phyloP scores from a whole-genome alignment of 1,140 invertebrate species.

The Conus ventricosus region DNA sequence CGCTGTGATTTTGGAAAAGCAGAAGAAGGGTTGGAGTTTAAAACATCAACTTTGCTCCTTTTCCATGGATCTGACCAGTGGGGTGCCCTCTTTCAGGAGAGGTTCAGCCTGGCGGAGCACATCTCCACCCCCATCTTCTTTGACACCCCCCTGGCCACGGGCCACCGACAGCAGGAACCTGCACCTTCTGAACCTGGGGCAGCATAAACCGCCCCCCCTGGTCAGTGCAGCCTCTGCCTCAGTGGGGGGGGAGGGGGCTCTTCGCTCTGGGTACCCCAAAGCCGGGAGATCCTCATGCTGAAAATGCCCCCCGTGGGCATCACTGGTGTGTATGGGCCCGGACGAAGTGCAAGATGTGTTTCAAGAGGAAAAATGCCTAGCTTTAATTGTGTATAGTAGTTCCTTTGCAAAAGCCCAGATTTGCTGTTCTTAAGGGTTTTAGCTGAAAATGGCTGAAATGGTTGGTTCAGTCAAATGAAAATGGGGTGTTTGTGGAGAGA shows the following conservation, averaged over 20 bases:
- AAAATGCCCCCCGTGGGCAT: constrained; percentile 76
- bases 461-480: too few relatives aligned
- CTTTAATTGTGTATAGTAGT: too few relatives aligned
- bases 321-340: constrained; percentile 53
- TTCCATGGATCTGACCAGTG: too few relatives aligned
- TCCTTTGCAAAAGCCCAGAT: too few relatives aligned
- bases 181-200: constrained; percentile 84
- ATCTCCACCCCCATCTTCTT: constrained; percentile 81
- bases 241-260: constrained; percentile 82
- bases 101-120: constrained; percentile 44
- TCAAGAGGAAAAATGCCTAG: too few relatives aligned
- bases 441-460: too few relatives aligned
- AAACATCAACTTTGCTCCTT: neutral
- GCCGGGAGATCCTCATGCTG: constrained; percentile 82
- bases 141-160: constrained; percentile 78
- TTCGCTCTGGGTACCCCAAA: constrained; percentile 86
- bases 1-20: too few relatives aligned
- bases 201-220: constrained; percentile 81
- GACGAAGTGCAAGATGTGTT: too few relatives aligned
- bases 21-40: too few relatives aligned
- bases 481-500: too few relatives aligned
- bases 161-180: constrained; percentile 83
- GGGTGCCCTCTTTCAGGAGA: constrained; percentile 2
- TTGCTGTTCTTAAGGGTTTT: too few relatives aligned
- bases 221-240: constrained; percentile 86